Evolutionary conservation across 2,888 invertebrate genomes (phyloP), one percentile per base, ranked within the genome.

Genomic region (Melanchra persicariae): DNA sequence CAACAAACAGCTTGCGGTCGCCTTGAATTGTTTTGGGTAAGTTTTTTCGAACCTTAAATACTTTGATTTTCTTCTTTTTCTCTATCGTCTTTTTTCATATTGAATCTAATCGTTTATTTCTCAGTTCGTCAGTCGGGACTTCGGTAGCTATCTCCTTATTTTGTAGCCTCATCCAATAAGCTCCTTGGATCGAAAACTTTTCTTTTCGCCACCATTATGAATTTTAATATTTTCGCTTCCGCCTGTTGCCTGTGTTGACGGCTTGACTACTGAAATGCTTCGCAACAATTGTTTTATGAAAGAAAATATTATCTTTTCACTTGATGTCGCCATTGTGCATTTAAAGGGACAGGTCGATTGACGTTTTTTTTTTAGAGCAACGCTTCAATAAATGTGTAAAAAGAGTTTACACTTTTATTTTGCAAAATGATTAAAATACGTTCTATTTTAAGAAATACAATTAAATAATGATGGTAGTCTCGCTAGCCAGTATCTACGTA

Each of bases 161-260:
- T 67, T 49, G 34, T 43, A 58, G 19, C 22, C 40, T 69, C 66
- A 30, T 64, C 66, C 60, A 70, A 68, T 68, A 73, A 72, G 47
- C 64, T 51, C 22, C 19, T 4, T n/a, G 52, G 67, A 67, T 70
- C 58, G 40, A 74, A 40, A 82, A 82, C 54, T 79, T 79, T 74
- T 45, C 64, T 58, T 62, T 67, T 57, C 64, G 63, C 55, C 45
- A 15, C 71, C 59, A 77, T 84, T 74, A 54, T 72, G 82, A 63
- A 84, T 77, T 77, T 77, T 59, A 84, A 81, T 69, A 67, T 84
- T 64, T 67, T 61, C 47, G 22, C 55, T 68, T 70, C 60, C 69
- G 58, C 66, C 62, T 70, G 70, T 67, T 74, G 63, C 37, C 52
- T 59, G 15, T 68, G 59, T 51, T 79, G 65, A 57, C 54, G 47